phyloP scores from a whole-genome alignment of 2,888 invertebrate genomes.

The Crossocerus cetratus region DNA sequence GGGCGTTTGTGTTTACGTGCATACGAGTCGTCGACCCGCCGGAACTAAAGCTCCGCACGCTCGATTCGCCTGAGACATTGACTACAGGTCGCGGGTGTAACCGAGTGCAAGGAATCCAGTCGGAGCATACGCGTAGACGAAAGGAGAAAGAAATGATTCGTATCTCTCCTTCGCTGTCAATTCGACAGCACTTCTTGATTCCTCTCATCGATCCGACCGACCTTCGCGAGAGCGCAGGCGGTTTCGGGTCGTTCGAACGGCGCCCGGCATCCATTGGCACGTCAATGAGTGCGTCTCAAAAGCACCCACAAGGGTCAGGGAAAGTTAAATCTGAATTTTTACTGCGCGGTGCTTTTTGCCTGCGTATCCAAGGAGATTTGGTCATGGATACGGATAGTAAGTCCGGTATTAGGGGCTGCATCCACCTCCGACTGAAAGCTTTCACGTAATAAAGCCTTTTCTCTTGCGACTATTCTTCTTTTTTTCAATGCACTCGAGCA shows the following conservation, averaged over 20 bases:
- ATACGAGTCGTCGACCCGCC: constrained; percentile 62
- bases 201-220: constrained; percentile 10
- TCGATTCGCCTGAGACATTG: constrained; percentile 70
- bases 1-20: no score
- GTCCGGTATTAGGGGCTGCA: not conserved
- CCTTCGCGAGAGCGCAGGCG: not conserved
- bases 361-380: not conserved
- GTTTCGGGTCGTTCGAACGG: constrained; percentile 1
- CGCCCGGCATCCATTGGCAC: not conserved
- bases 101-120: constrained; percentile 58
- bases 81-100: constrained; percentile 69
- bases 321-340: constrained; percentile 32
- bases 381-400: not conserved
- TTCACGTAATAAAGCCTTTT: no score
- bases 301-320: constrained; percentile 21
- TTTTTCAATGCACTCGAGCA: no score
- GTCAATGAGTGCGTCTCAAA: no score
- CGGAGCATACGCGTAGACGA: constrained; percentile 15
- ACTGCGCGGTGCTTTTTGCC: constrained; percentile 25
- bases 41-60: constrained; percentile 69
- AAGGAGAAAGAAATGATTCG: not conserved
- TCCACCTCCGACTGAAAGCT: not conserved
- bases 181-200: constrained; percentile 6
- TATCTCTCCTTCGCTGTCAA: not conserved
- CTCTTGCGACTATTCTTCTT: no score